These are phyloP conservation scores for Eudemis profundana DNA, from an alignment of 2,888 invertebrate species.

Conservation along the genomic window DNA sequence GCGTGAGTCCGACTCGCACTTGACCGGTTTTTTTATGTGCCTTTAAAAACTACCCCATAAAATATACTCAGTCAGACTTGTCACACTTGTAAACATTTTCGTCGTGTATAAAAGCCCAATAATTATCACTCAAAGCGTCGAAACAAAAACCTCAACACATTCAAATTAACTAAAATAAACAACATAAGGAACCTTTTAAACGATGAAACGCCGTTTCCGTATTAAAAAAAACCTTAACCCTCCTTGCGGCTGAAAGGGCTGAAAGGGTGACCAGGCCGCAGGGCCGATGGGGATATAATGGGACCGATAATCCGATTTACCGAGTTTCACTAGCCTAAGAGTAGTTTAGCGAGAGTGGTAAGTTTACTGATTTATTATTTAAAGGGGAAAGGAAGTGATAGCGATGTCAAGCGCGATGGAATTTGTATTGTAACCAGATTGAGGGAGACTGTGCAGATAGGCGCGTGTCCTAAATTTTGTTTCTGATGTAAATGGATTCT, in stretches of 20 bases:
- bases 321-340: conserved; percentile 27
- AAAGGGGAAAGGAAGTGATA: background rate
- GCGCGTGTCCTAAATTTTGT: no score
- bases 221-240: conserved; percentile 46
- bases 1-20: no score
- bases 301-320: conserved; percentile 40
- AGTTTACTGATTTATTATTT: conserved; percentile 8
- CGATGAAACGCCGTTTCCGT: conserved; percentile 10
- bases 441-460: no score
- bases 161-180: conserved; percentile 26
- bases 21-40: no score
- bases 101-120: no score
- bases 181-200: conserved; percentile 13
- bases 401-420: no score
- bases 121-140: no score
- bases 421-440: no score
- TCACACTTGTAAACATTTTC: no score
- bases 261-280: conserved; percentile 42
- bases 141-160: conserved; percentile 14
- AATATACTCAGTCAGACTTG: no score
- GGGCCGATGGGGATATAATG: conserved; percentile 18
- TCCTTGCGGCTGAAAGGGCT: conserved; percentile 45
- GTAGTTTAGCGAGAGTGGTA: conserved; percentile 19
- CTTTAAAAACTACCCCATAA: no score
- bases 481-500: no score